Base-by-base conservation (phyloP, 1,140 invertebrate species). In the Pseudobourletiella spinata region DNA sequence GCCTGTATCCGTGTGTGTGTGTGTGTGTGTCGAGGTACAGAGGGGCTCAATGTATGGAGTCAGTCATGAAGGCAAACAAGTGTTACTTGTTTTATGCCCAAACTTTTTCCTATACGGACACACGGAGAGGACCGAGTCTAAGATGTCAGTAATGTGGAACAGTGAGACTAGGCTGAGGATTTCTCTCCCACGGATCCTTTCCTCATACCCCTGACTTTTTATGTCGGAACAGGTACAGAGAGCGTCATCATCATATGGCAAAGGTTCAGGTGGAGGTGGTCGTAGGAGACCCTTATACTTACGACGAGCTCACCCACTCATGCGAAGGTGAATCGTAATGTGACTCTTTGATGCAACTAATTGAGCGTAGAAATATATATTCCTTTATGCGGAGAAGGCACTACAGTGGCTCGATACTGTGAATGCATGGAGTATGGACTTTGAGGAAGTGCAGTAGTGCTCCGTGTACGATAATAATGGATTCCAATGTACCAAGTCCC, bases 101-200 rank as follows among this genome's bases (percentile, higher is more conserved):
- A 22, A 29, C 24, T n/a, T n/a, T n/a, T n/a, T n/a, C n/a, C 43
- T 39, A 46, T 22, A 46, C 43, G 24, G n/a, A 39, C 35, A 39
- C 35, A 39, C 44, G 44, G 11, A 48, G 6, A 39, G 44, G 20
- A 48, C 44, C 11, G 44, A 48, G 44, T 48, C 11, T 26, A 51
- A 22, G 48, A 39, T 39, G 32, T 39, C 32, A 51, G 48, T 6
- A n/a, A 51, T 26, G 14, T 25, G 29, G 25, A 42, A 56, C 51
- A 62, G 55, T 65, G 64, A 42, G 64, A 65, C 59, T 58, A 30
- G 44, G 48, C 32, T 16, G 25, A 42, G 44, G 26, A 65, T 65
- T 65, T 65, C 64, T 61, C 64, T 65, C 64, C 64, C 64, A 65
- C 64, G 64, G 52, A 65, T 65, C 52, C 51, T 56, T 50, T 46